Percentiles rank a stretch among this genome's conserved stretches.
Conservation (phyloP, 2,797 vertebrate species). For the Halcyon smyrnensis region DNA sequence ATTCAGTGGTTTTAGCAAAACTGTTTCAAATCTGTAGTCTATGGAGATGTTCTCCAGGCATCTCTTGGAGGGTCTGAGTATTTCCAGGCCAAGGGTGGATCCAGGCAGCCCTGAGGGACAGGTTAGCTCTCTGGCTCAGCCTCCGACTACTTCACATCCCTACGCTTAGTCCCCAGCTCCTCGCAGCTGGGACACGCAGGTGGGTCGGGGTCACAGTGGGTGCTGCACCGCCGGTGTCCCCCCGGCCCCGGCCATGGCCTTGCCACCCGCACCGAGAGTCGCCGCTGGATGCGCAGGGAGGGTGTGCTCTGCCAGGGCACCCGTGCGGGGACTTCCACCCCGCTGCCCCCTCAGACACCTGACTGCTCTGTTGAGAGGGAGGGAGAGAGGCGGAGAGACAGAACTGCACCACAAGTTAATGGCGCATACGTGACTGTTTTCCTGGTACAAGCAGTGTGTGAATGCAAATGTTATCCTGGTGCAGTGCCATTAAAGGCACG, state of each 20-base stretch:
- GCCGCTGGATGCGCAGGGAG: too few relatives aligned
- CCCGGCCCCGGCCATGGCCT: not conserved
- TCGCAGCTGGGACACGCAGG: not conserved
- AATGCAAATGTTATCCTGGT: not conserved
- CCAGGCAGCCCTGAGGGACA: not conserved
- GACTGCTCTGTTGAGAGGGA: not conserved
- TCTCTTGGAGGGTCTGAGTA: not conserved
- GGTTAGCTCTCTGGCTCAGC: not conserved
- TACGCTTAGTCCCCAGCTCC: not conserved
- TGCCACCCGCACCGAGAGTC: too few relatives aligned
- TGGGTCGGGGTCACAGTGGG: not conserved
- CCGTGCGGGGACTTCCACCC: not conserved
- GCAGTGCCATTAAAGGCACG: not conserved
- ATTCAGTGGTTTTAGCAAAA: not conserved
- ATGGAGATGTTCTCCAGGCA: not conserved
- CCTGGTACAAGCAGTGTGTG: not conserved
- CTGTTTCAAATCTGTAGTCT: not conserved
- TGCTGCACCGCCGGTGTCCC: not conserved
- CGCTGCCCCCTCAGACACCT: not conserved
- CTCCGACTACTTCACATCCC: not conserved
- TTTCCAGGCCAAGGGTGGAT: not conserved
- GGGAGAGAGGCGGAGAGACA: too few relatives aligned
- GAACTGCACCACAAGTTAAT: not conserved
- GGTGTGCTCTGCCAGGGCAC: not conserved
- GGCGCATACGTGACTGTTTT: not conserved